Evolutionary conservation across 2,797 vertebrate species (phyloP), one percentile per base, ranked within the genome.

Genomic region (Novumbra hubbsi): DNA sequence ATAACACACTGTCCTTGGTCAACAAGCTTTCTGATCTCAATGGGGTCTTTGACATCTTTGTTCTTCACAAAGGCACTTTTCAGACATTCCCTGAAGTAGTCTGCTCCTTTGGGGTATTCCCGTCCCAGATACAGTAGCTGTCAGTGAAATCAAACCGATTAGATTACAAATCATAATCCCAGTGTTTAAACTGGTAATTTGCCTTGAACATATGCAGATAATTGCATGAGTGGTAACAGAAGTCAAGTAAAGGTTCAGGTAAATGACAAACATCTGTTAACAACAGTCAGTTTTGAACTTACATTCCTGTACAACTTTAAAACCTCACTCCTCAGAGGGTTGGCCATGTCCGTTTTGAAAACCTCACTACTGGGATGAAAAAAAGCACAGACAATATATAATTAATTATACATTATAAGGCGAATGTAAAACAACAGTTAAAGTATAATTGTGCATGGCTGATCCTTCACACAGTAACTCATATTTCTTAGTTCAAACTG

Each of bases 11-110:
- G 91, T 1, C 98, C 98, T 1, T 92, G 88, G 24, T 88, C 91
- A 84, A 99, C 90, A 49, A 99, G 93, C 69, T 96, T 84, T 79
- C 87, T 92, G 71, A 99, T 97, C 90, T 98, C 92, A 78, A 96
- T 95, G 0, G 97, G 96, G 69, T 99, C 97, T 0, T 92, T 95
- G 71, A 93, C 96, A 21, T 97, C 95, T 86, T 94, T 97, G 77
- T 99, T 96, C 92, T 97, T 98, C 82, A 97, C 92, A 88, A 99
- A 99, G 64, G 93, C 94, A 1, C 89, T 83, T 91, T 97, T 98
- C 76, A 99, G 91, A 24, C 94, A 95, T 71, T 90, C 91, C 84
- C 94, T 95, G 87, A 99, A 99, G 86, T 96, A 99, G 34, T 86
- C 90, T 0, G 91, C 83, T 72, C 98, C 98, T 89, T 96, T 92